Conservation (phyloP, 1,140 invertebrate species). For the Venturia canescens region DNA sequence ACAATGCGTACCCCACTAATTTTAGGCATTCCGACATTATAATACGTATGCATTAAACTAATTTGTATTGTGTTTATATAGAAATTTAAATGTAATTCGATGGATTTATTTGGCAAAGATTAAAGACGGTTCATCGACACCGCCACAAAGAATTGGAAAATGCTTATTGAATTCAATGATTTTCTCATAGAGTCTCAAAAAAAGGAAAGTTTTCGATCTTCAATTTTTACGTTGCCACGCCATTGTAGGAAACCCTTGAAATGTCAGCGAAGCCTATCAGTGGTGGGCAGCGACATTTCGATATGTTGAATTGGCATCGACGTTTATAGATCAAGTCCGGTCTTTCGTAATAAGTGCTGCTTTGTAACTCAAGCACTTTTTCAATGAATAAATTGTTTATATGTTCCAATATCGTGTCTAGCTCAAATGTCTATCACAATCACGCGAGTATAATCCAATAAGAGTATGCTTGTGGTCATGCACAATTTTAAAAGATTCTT, state of each 20-base stretch:
- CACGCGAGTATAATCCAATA: background rate
- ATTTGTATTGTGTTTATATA: too few species aligned
- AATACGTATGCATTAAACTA: too few species aligned
- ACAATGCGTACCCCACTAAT: too few species aligned
- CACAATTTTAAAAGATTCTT: too few species aligned
- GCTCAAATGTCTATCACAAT: too few species aligned
- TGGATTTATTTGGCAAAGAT: background rate
- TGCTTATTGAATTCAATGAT: background rate
- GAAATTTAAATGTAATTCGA: too few species aligned
- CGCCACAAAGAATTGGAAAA: background rate
- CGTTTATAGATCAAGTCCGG: constrained; percentile 56
- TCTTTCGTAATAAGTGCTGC: constrained; percentile 23
- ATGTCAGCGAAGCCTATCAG: constrained; percentile 62
- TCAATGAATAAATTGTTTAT: background rate
- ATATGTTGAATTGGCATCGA: constrained; percentile 63
- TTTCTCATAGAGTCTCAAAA: too few species aligned
- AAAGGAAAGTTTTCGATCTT: background rate
- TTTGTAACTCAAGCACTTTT: constrained; percentile 6
- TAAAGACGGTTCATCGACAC: background rate
- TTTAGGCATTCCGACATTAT: too few species aligned
- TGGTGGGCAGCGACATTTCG: constrained; percentile 59
- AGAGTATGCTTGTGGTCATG: background rate
- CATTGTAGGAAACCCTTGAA: constrained; percentile 65
- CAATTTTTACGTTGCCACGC: constrained; percentile 27
- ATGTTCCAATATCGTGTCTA: background rate